These are phyloP conservation scores for Muricea muricata DNA, from an alignment of 92 coral and sea anemone species.

Conservation along the genomic window DNA sequence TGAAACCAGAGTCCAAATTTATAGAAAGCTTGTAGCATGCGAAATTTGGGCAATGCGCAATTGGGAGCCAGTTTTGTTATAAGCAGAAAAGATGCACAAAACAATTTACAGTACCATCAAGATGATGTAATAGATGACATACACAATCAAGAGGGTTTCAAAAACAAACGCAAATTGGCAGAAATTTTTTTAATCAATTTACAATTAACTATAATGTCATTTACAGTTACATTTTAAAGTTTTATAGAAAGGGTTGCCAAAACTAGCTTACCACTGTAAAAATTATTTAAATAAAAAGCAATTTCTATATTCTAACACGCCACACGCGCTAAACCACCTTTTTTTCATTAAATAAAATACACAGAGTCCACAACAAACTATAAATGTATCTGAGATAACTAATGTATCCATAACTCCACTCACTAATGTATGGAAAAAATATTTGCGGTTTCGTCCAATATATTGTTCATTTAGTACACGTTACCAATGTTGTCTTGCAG, in stretches of 20 bases:
- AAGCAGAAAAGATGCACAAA: too few relatives aligned
- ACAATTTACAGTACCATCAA: too few relatives aligned
- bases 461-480: too few relatives aligned
- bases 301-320: not conserved
- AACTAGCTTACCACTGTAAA: not conserved
- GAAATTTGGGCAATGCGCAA: too few relatives aligned
- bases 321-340: slow-evolving; percentile 7
- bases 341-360: slow-evolving; percentile 32
- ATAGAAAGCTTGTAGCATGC: too few relatives aligned
- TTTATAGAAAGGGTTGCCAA: not conserved
- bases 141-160: too few relatives aligned
- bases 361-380: not conserved
- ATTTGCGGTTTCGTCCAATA: too few relatives aligned
- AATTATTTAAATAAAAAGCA: slow-evolving; percentile 41
- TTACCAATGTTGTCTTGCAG: too few relatives aligned
- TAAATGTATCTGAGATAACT: slow-evolving; percentile 2
- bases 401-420: slow-evolving; percentile 5
- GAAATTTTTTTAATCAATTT: slow-evolving; percentile 33
- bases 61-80: too few relatives aligned
- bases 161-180: not conserved
- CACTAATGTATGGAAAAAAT: not conserved
- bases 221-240: slow-evolving; percentile 1
- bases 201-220: slow-evolving; percentile 24
- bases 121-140: too few relatives aligned
- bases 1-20: too few relatives aligned